Evolutionary conservation across 2,888 invertebrate genomes (phyloP), one percentile per base, ranked within the genome.

Genomic region (Acholoe squamosa): DNA sequence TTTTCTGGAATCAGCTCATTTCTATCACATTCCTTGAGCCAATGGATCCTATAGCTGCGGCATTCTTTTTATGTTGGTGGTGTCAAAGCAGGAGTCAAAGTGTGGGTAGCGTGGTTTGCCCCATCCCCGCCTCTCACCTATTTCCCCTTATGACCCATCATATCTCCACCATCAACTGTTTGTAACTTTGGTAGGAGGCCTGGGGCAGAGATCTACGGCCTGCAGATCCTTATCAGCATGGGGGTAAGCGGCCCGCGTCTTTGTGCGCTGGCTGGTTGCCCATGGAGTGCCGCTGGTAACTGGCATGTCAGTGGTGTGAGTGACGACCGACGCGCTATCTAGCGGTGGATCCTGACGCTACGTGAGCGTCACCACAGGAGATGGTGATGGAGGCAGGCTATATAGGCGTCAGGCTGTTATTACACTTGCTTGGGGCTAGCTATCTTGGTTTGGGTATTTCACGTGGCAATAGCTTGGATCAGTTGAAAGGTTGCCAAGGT

Each of bases 291-390:
- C 19, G 61, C 14, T 61, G 61, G 61, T 61, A n/a, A 61, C 61
- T 14, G 61, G 14, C 61, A 19, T 61, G 61, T 61, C 61, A 43
- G 43, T 43, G 71, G 71, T 28, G 16, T 25, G 71, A 71, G 14
- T 28, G 71, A 71, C 71, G 71, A 71, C 71, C 71, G 28, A 71
- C n/a, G 28, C 71, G 71, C 71, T 28, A 71, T 71, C 71, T 71
- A 28, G 28, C 71, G 71, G 71, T 25, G 71, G 71, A 71, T 71
- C 71, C 71, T 71, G 71, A 25, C 71, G 25, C 28, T 71, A 71
- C 31, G 71, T 71, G 71, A 71, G 71, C 25, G 19, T n/a, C n/a
- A n/a, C 5, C 61, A 61, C 19, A n/a, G 61, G 25, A 12, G 71
- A 28, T 25, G 31, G 28, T 71, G 71, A 61, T 14, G 1, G 61